A percentile compares a stretch with the other conserved stretches of the same genome.
Evolutionary conservation across 2,888 invertebrate species (phyloP).

Genomic region (Thelaira solivaga): DNA sequence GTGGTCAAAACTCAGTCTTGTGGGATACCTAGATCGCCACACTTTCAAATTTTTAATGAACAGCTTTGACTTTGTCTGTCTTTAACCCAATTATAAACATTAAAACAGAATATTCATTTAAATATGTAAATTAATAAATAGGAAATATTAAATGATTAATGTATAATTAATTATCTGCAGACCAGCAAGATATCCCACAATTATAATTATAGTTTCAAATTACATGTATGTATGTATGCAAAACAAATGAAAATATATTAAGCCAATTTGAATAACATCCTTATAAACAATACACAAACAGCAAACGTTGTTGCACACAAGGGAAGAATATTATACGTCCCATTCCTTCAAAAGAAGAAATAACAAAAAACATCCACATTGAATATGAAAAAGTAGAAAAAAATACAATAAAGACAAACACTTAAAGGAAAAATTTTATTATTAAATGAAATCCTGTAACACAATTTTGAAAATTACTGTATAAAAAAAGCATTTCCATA

Average conservation of each 20-base stretch:
- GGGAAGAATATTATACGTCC: not conserved
- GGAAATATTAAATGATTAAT: too few species aligned
- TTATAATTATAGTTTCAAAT: not conserved
- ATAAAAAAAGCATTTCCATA: conserved; percentile 32
- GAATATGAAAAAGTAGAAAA: too few species aligned
- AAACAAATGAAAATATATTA: conserved; percentile 21
- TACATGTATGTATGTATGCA: too few species aligned
- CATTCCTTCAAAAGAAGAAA: conserved; percentile 23
- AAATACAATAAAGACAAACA: conserved; percentile 31
- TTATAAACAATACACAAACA: conserved; percentile 26
- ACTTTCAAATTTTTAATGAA: too few species aligned
- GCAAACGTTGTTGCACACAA: conserved; percentile 22
- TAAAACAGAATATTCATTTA: too few species aligned
- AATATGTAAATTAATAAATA: too few species aligned
- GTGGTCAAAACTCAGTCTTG: too few species aligned
- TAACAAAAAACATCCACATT: not conserved
- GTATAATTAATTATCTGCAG: too few species aligned
- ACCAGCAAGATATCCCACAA: not conserved
- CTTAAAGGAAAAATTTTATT: not conserved
- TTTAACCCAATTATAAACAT: too few species aligned
- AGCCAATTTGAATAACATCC: conserved; percentile 25
- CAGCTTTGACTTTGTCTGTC: too few species aligned
- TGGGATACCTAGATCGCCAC: too few species aligned
- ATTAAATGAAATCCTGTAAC: conserved; percentile 17
- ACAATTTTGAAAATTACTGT: conserved; percentile 43